phyloP scores from a whole-genome alignment of 2,888 invertebrate genomes.

The Tenodera sinensis region DNA sequence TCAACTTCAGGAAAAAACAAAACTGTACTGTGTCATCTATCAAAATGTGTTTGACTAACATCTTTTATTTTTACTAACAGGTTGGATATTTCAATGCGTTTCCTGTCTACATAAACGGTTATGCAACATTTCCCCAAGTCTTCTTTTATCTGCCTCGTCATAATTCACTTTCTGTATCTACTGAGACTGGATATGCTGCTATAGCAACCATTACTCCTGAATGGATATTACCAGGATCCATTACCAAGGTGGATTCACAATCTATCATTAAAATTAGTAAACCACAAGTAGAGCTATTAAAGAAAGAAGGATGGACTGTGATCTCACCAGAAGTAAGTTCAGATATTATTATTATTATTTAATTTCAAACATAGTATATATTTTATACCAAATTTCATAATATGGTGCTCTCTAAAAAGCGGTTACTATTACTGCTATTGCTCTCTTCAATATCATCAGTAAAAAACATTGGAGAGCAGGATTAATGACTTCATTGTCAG shows the following conservation, averaged over 20 bases:
- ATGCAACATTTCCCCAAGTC: slow-evolving; percentile 58
- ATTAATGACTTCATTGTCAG: no score
- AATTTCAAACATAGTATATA: no score
- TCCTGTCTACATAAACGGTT: slow-evolving; percentile 53
- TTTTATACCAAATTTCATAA: no score
- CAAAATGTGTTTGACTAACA: neutral
- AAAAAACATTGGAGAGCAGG: no score
- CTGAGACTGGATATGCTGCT: slow-evolving; percentile 50
- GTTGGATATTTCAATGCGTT: slow-evolving; percentile 55
- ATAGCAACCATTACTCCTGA: slow-evolving; percentile 36
- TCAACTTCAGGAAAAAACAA: no score
- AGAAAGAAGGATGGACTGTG: slow-evolving; percentile 41
- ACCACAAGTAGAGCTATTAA: neutral
- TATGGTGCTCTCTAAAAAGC: no score
- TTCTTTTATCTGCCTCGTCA: slow-evolving; percentile 51
- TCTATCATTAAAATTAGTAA: neutral
- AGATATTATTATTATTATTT: neutral
- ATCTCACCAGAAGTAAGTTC: slow-evolving; percentile 37
- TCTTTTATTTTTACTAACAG: slow-evolving; percentile 46
- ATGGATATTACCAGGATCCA: neutral
- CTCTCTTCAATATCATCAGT: no score
- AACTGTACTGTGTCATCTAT: no score
- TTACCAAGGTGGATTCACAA: neutral
- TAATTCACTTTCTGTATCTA: slow-evolving; percentile 34
- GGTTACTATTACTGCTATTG: no score